These are phyloP conservation scores for Neelides sp. DNA, from an alignment of 1,140 invertebrate genomes.

Conservation along the genomic window DNA sequence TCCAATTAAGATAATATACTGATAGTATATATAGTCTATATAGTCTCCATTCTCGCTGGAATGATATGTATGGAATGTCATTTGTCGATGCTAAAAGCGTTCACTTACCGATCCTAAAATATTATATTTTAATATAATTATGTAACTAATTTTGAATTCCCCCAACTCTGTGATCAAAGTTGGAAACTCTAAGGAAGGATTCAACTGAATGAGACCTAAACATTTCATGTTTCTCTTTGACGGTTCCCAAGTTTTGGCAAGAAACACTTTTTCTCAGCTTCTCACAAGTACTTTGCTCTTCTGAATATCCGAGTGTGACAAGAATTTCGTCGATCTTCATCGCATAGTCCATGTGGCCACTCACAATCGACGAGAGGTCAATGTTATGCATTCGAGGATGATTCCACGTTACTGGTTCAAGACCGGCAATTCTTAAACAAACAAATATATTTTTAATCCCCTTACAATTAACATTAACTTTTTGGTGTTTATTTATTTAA, in stretches of 20 bases:
- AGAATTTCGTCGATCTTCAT: constrained; percentile 47
- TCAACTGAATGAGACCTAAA: constrained; percentile 21
- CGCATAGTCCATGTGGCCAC: constrained; percentile 50
- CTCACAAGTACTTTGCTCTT: constrained; percentile 2
- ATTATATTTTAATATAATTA: no score
- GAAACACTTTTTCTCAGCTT: constrained; percentile 16
- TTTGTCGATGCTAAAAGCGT: no score
- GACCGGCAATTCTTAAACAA: constrained; percentile 46
- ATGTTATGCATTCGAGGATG: constrained; percentile 47
- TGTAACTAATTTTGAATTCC: no score
- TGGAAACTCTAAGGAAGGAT: constrained; percentile 9
- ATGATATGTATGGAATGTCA: no score
- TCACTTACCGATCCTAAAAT: no score
- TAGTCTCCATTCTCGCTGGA: no score
- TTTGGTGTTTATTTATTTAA: neutral
- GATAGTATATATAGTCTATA: no score
- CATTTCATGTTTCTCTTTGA: constrained; percentile 6
- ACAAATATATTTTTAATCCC: constrained; percentile 21
- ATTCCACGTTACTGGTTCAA: constrained; percentile 44
- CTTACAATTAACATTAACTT: neutral
- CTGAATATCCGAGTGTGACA: constrained; percentile 23
- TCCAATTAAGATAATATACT: no score
- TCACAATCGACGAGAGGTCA: constrained; percentile 46
- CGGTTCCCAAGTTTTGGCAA: constrained; percentile 12
- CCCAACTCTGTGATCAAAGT: neutral